Percentiles rank a stretch among this genome's conserved stretches.
Conservation (phyloP, 2,113 vertebrate genomes). For the Rattus rattus region DNA sequence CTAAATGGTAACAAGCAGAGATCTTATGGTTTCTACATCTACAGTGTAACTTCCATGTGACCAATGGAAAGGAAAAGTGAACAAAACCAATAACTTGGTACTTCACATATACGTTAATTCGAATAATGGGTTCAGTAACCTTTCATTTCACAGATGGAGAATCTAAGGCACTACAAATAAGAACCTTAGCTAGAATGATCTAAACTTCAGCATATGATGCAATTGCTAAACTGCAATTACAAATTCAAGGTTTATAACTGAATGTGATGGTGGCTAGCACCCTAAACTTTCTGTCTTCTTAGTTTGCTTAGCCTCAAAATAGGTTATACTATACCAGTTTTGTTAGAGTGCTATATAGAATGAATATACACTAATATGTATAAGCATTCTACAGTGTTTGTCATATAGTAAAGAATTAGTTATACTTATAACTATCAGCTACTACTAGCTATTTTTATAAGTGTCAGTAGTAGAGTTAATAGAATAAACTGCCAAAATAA, state of each 20-base stretch:
- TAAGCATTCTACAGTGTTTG: neutral
- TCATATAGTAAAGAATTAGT: neutral
- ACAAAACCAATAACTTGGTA: neutral
- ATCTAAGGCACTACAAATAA: neutral
- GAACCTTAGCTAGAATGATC: neutral
- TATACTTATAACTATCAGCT: constrained; percentile 7
- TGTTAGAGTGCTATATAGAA: neutral
- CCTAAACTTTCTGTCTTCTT: neutral
- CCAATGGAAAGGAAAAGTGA: neutral
- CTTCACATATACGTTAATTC: constrained; percentile 7
- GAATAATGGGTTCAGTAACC: neutral
- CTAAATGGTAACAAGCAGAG: neutral
- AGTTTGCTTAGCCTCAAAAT: constrained; percentile 12
- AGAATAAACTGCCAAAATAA: constrained; percentile 23
- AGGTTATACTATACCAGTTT: neutral
- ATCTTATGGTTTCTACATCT: neutral
- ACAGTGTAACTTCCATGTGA: neutral
- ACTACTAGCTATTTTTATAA: neutral
- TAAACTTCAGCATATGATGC: neutral
- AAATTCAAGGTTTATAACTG: neutral
- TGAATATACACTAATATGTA: neutral
- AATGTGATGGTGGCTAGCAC: neutral
- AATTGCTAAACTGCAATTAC: neutral
- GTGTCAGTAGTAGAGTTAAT: neutral
- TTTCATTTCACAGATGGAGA: constrained; percentile 48